phyloP scores from a whole-genome alignment of 1,140 invertebrate genomes.

The Drosophila kohkoa region DNA sequence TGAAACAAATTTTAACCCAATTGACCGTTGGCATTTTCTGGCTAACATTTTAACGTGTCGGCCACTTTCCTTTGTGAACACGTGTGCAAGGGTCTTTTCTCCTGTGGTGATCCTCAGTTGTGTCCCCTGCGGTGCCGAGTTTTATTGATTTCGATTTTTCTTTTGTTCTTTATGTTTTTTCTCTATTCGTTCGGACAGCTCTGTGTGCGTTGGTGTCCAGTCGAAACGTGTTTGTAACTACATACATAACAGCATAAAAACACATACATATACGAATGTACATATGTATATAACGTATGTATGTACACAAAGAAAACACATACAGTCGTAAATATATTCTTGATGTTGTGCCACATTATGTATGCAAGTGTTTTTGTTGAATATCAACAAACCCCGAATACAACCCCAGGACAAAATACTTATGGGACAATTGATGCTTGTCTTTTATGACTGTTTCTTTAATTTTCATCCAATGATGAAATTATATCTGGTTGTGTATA shows the following conservation, averaged over 20 bases:
- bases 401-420: not conserved
- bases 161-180: constrained; percentile 41
- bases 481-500: no score
- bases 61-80: constrained; percentile 78
- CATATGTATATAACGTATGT: constrained; percentile 3
- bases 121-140: constrained; percentile 72
- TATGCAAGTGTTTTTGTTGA: constrained; percentile 6
- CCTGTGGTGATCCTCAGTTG: constrained; percentile 45
- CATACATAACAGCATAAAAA: not conserved
- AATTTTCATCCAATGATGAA: no score
- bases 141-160: constrained; percentile 78
- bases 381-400: not conserved
- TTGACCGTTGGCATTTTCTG: constrained; percentile 58
- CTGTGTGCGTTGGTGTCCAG: constrained; percentile 34
- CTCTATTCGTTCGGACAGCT: constrained; percentile 30
- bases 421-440: not conserved
- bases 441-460: not conserved
- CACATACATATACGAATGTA: constrained; percentile 9
- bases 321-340: not conserved
- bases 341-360: constrained; percentile 8
- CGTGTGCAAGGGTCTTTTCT: constrained; percentile 69
- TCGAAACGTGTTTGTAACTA: constrained; percentile 7
- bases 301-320: not conserved
- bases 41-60: constrained; percentile 54
- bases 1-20: constrained; percentile 62